Evolutionary conservation across 2,888 invertebrate species (phyloP), one percentile per base, ranked within the genome.

Genomic region (Lasioglossum marginatum): DNA sequence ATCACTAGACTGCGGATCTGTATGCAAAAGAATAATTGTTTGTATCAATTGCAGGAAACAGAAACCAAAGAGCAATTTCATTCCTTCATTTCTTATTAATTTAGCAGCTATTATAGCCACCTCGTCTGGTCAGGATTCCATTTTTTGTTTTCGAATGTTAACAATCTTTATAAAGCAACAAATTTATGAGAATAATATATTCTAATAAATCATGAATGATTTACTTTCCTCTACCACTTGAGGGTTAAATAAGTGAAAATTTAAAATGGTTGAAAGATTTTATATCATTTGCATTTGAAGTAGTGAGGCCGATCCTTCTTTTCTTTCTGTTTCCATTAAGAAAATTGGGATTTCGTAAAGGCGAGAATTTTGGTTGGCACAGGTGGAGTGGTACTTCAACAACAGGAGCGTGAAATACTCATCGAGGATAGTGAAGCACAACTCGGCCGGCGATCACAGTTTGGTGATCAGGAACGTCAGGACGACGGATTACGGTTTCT

Each of bases 401-500:
- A 92, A 93, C 73, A 88, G 85, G 27, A 92, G 89, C 81, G 77
- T 95, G 4, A 79, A 80, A 4, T 93, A 93, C 73, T 92, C 93
- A 16, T 91, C 92, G 34, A 92, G 94, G 66, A 88, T 93, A 60
- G 95, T 96, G 4, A 95, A 96, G 82, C 96, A 96, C 92, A 96
- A 96, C 0, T 95, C 96, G 6, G 96, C 96, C 37, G 96, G 96
- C 91, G 95, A 96, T 66, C 96, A 98, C 91, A 96, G 96, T 90
- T 95, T 98, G 80, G 96, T 97, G 70, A 97, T 98, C 91, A 96
- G 97, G 63, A 96, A 96, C 48, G 97, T 98, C 0, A 96, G 96
- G 57, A 96, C 96, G 77, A 95, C 96, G 0, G 98, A 98, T 95
- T 96, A 98, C 89, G 98, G 98, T 0, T 97, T 97, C 93, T 98